Base-by-base conservation (phyloP, 2,888 invertebrate species). In the Noctua comes region DNA sequence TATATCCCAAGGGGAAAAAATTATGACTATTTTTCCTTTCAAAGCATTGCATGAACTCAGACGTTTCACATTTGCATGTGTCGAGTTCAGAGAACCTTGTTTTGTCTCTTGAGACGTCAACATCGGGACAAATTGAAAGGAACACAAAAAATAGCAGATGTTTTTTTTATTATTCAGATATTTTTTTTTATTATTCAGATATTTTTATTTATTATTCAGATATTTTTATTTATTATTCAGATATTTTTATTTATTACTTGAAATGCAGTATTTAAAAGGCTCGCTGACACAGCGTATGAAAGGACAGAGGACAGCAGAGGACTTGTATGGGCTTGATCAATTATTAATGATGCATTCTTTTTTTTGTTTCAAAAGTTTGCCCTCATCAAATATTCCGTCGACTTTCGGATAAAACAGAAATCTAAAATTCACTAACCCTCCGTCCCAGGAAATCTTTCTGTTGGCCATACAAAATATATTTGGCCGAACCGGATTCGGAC, bases 61-160 rank as follows among this genome's bases (percentile, higher is more conserved):
- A 85, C 70, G 68, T 73, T 68, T 68, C 43, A 73, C 46, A 87
- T 85, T 87, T 84, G 73, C 80, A 87, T 84, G 48, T 74, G 81
- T 80, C 48, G 57, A 65, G 81, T 85, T 80, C 88, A 73, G 76
- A 73, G 82, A 57, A 71, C 77, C 80, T 62, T 76, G 87, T 71
- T 68, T 70, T 77, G 81, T 85, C 88, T 80, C 88, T 75, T 64
- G 73, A 87, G 88, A 84, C 59, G 36, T 87, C 36, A 54, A 85
- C 54, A 68, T 68, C n/a, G 10, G 71, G 81, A 40, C 81, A 77
- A 40, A 36, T 36, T 57, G 27, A 80, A 40, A 40, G 21, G 43
- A 13, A 43, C 69, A 59, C 40, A 21, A 43, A 24, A 85, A 40
- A 46, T 18, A 51, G 13, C 18, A 31, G 7, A 21, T 10, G 6